Percentiles rank a stretch among this genome's conserved stretches.
Conservation (phyloP, 2,888 invertebrate species). For the Taphrorychus bicolor region DNA sequence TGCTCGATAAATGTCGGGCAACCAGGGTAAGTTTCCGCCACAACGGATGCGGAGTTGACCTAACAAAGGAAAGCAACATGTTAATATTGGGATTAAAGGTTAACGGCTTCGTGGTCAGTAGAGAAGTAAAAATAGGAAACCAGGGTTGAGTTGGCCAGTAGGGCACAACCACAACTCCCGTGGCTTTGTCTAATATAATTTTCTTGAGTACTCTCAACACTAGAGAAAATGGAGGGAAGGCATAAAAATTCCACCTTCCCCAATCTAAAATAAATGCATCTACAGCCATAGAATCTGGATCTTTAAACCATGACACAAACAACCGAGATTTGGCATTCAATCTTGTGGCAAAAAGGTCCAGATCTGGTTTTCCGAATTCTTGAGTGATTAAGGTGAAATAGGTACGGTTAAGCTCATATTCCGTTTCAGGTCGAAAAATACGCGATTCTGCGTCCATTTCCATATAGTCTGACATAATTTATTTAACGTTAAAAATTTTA, state of each 20-base stretch:
- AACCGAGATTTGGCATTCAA: conserved; percentile 23
- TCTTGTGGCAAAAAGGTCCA: conserved; percentile 32
- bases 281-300: conserved; percentile 22
- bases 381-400: conserved; percentile 22
- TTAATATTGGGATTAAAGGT: neutral
- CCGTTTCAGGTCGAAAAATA: conserved; percentile 26
- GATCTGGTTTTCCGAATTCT: conserved; percentile 17
- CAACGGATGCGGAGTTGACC: conserved; percentile 4
- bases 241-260: conserved; percentile 11
- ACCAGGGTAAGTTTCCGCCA: conserved; percentile 36
- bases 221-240: conserved; percentile 37
- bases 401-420: conserved; percentile 31
- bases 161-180: conserved; percentile 1
- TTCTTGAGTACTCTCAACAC: conserved; percentile 27
- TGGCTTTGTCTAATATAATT: conserved; percentile 30
- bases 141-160: conserved; percentile 18
- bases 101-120: neutral
- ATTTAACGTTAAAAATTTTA: conserved; percentile 42
- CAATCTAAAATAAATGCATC: conserved; percentile 35
- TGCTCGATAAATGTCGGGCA: conserved; percentile 36
- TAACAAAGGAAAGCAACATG: conserved; percentile 6
- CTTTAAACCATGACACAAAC: conserved; percentile 29
- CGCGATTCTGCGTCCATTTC: conserved; percentile 35
- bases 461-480: conserved; percentile 43
- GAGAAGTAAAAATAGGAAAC: conserved; percentile 7